Evolutionary conservation across 2,113 vertebrate genomes (phyloP), one percentile per base, ranked within the genome.

Genomic region (Sitta europaea): DNA sequence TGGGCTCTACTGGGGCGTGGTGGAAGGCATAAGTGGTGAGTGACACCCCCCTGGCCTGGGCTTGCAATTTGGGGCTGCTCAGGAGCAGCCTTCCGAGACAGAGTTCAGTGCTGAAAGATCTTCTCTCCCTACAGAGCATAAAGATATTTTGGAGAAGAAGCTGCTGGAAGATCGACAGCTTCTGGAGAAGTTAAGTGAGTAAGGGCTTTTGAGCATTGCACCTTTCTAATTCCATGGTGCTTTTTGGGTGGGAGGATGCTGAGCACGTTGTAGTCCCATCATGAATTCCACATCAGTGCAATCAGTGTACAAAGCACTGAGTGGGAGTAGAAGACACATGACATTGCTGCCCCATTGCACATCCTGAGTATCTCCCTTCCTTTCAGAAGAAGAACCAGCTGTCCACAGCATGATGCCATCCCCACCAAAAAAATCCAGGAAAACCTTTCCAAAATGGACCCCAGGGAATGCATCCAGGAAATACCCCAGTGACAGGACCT

Each of bases 21-120:
- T 97, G 87, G 96, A 97, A 85, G 95, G 94, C 22, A 96, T 97
- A 5, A 96, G 96, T 1, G 96, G 97, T 97, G 75, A 97, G 96
- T 90, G 58, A 33, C 23, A 22, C 2, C 24, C 14, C 11, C 27
- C 40, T 17, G 24, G 6, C 36, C 36, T 10, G 8, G 40, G 18
- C 54, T 54, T 57, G 59, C 9, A 5, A 4, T 28, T 1, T 59
- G 43, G 27, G 59, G 38, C 38, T 85, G 66, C 68, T 62, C 6
- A 12, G 55, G 19, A 31, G 35, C n/a, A 76, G 3, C 28, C 17
- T 51, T 40, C 29, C 10, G 24, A 42, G 59, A 24, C 36, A 1
- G 25, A 63, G 28, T 40, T 85, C 5, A 14, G 17, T 16, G 42
- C 27, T 76, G 38, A 82, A 42, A 66, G 27, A 10, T 47, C 11